Evolutionary conservation across 2,888 invertebrate genomes (phyloP).

Genomic region (Clitarchus hookeri): DNA sequence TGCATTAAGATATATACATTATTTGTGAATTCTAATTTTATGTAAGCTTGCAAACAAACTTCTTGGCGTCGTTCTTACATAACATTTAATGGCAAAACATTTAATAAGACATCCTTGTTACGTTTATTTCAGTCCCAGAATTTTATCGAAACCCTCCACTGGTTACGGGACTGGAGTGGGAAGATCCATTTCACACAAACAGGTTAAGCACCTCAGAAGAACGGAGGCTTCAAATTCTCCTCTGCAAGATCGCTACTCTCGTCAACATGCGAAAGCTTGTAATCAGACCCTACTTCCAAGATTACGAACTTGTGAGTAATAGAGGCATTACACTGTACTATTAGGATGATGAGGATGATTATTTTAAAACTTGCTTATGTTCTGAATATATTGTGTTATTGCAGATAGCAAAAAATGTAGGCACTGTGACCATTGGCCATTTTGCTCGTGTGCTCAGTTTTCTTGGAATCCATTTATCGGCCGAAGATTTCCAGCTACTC

Average conservation of each 20-base stretch:
- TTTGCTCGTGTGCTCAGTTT: constrained; percentile 75
- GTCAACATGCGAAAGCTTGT: constrained; percentile 64
- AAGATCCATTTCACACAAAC: constrained; percentile 71
- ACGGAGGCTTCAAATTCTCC: constrained; percentile 67
- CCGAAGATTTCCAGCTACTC: constrained; percentile 73
- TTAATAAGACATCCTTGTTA: too few species aligned
- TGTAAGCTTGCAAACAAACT: too few species aligned
- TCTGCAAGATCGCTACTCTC: constrained; percentile 72
- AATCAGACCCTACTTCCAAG: constrained; percentile 74
- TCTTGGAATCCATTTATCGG: constrained; percentile 68
- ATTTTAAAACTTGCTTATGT: neutral
- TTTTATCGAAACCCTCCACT: constrained; percentile 56
- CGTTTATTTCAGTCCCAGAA: constrained; percentile 54
- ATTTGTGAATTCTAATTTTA: too few species aligned
- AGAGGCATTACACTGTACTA: neutral
- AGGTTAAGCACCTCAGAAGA: constrained; percentile 67
- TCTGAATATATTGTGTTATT: neutral
- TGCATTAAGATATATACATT: too few species aligned
- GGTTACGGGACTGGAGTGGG: constrained; percentile 66
- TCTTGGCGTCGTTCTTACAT: too few species aligned
- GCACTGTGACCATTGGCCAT: constrained; percentile 76
- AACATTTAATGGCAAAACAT: too few species aligned
- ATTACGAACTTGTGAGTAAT: constrained; percentile 65
- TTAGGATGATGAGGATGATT: neutral
- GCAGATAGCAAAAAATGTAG: constrained; percentile 74